Base-by-base conservation (phyloP, 2,888 invertebrate genomes). In the Polyommatus icarus region DNA sequence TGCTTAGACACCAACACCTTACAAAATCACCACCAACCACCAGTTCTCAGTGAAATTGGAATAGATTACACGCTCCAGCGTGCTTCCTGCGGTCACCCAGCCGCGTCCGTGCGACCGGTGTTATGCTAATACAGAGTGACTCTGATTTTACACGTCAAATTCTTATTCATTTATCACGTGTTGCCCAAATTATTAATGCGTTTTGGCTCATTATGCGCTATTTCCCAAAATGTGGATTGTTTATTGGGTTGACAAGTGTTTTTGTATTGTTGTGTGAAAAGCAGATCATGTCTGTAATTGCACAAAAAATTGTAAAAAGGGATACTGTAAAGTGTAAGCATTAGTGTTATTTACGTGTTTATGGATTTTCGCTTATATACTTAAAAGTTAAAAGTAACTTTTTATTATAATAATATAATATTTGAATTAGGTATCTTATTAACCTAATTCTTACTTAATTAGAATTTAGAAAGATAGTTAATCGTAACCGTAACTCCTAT, bases 31-130 rank as follows among this genome's bases (percentile, higher is more conserved):
- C 67, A 67, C 67, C 67, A 12, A 67, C 67, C 67, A 12, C 12
- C 24, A 67, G 67, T 67, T 67, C 83, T 82, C 83, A 85, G 86
- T 82, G 83, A 85, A 90, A 88, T 88, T 85, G 87, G 90, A 90
- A 91, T 91, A 91, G 78, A 67, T 67, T 67, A 67, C 67, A 67
- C 67, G 67, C 29, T 20, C 29, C 67, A 67, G 67, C 29, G 67
- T 24, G 29, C 67, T 67, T 67, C 67, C 67, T 67, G 67, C 12
- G 67, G 67, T 67, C 67, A 67, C 67, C 67, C 67, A 15, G 24
- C 61, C 8, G 59, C 61, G 20, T 10, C 67, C 67, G 67, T 67
- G 67, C 67, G 67, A 67, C 67, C 67, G 67, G 67, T 15, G 29
- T 67, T 67, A 67, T 32, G 67, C 67, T 67, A 67, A 67, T 67